Base-by-base conservation (phyloP, 2,888 invertebrate genomes). In the Phymatocera aterrima region DNA sequence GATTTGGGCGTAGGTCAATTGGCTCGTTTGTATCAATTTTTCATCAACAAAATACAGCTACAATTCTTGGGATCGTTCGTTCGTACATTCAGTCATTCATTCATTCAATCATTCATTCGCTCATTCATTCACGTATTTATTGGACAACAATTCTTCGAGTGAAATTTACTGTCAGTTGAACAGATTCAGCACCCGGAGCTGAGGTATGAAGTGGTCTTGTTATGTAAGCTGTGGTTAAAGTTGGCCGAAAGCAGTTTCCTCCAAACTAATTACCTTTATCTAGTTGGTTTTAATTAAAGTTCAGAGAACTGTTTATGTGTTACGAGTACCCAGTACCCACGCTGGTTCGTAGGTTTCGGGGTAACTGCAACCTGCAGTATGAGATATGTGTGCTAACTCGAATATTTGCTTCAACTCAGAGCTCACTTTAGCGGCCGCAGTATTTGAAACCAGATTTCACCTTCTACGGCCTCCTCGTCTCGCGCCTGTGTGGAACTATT, bases 231-330 rank as follows among this genome's bases (percentile, higher is more conserved):
- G 34, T 46, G 46, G 40, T 12, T 68, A 68, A 68, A 43, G 28
- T 46, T 3, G 24, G 40, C 64, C 18, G n/a, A 18, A 15, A 57
- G 28, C 31, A 64, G 61, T 64, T 68, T 68, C 43, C 24, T 6
- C 43, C 18, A 46, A 85, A 83, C 84, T 85, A 84, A 85, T 85
- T 84, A 83, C 82, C 83, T 83, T 81, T 85, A 85, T 82, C 84
- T 81, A 75, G 80, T 77, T 80, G 82, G 80, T 83, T 84, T 84
- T 85, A 85, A 85, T 85, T 85, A 85, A 85, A 85, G 84, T 84
- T 85, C 80, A 79, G 74, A 77, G 68, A 82, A 82, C 83, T 85
- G 84, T 84, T 86, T 83, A 83, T 81, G n/a, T n/a, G 81, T 81
- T 81, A 64, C 61, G 57, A 57, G 57, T 57, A 57, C 28, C 12